phyloP scores from a whole-genome alignment of 2,888 invertebrate genomes.

The Aelia acuminata region DNA sequence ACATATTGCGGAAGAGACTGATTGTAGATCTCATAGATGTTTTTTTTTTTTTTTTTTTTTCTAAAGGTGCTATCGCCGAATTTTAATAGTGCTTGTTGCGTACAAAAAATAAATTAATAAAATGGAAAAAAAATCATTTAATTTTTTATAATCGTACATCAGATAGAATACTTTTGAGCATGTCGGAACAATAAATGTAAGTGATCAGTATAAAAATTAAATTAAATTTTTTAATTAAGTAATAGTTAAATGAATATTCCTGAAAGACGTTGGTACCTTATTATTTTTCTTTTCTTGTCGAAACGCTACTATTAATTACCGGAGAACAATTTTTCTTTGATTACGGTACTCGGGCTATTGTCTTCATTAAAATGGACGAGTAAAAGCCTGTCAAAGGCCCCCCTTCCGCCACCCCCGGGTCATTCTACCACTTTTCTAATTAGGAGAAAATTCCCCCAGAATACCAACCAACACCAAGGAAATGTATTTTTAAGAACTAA shows the following conservation, averaged over 20 bases:
- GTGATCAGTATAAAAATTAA: neutral
- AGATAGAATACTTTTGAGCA: no score
- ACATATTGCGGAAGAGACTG: no score
- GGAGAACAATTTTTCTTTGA: neutral
- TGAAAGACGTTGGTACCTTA: no score
- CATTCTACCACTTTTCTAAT: slow-evolving; percentile 7
- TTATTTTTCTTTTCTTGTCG: neutral
- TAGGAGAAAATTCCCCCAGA: neutral
- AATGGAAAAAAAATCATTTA: no score
- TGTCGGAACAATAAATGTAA: no score
- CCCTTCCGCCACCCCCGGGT: neutral
- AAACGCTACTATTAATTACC: slow-evolving; percentile 10
- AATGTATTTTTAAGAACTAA: slow-evolving; percentile 15
- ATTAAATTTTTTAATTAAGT: neutral
- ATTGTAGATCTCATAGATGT: no score
- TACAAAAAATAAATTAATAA: no score
- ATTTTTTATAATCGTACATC: no score
- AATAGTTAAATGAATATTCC: neutral
- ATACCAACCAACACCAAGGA: slow-evolving; percentile 1
- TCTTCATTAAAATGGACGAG: neutral
- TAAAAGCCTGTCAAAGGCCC: neutral
- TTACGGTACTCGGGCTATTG: neutral
- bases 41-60: no score
- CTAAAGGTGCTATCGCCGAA: no score
- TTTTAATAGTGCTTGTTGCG: no score